Conservation (phyloP, 2,888 invertebrate genomes). For the Papilio elwesi region DNA sequence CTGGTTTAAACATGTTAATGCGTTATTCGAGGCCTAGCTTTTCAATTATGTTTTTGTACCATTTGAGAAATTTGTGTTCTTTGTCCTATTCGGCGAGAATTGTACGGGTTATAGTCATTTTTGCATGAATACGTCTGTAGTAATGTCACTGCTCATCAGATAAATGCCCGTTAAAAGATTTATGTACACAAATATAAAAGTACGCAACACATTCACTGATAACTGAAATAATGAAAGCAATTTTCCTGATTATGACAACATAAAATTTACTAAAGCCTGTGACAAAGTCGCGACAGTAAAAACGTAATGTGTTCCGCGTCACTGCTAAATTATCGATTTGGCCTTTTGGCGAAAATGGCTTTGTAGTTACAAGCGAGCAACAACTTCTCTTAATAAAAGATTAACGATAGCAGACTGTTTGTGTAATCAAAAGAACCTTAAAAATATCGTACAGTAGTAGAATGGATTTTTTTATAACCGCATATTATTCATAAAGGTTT, state of each 20-base stretch:
- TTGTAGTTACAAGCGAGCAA: conserved; percentile 12
- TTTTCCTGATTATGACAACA: conserved; percentile 12
- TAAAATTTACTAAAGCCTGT: conserved; percentile 11
- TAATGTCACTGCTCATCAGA: too few species aligned
- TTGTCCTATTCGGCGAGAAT: too few species aligned
- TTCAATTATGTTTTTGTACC: too few species aligned
- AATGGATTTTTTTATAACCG: neutral
- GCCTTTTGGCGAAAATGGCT: conserved; percentile 3
- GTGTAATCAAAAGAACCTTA: conserved; percentile 1
- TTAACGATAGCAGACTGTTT: conserved; percentile 36
- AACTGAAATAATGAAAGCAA: conserved; percentile 1
- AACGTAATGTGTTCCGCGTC: conserved; percentile 15
- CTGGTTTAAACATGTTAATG: too few species aligned
- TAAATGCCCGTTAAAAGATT: neutral
- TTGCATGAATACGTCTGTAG: too few species aligned
- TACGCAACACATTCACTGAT: neutral
- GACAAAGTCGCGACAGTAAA: conserved; percentile 3
- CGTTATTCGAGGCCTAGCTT: too few species aligned
- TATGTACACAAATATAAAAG: neutral
- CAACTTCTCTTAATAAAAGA: conserved; percentile 17
- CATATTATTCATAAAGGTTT: neutral
- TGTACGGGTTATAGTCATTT: too few species aligned
- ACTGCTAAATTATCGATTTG: conserved; percentile 19
- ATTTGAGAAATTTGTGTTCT: too few species aligned
- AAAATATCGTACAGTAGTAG: neutral